Evolutionary conservation across 2,888 invertebrate genomes (phyloP).

Genomic region (Hyppa rectilinea): DNA sequence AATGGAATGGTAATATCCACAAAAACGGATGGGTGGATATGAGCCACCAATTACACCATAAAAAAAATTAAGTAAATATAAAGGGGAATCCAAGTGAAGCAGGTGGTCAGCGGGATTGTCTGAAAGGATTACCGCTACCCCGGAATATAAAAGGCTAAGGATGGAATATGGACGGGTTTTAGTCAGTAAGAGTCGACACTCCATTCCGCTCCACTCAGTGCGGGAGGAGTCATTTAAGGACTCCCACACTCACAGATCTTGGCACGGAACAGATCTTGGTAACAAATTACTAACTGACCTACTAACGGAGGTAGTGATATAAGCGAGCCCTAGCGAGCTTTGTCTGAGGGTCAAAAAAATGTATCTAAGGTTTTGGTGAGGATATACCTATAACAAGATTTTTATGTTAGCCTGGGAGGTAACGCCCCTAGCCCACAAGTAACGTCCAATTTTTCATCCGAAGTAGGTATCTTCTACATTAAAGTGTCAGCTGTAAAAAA

Average conservation of each 20-base stretch:
- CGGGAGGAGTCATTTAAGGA: no score
- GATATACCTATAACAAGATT: not conserved
- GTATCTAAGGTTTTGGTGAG: constrained; percentile 1
- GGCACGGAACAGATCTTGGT: constrained; percentile 19
- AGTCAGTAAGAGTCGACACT: no score
- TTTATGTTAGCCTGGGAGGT: not conserved
- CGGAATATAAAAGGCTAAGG: no score
- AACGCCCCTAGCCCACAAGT: not conserved
- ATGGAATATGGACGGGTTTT: no score
- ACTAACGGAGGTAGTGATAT: constrained; percentile 26
- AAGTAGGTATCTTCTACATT: not conserved
- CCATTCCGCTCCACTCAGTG: no score
- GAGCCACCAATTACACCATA: not conserved
- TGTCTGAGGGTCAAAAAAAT: constrained; percentile 3
- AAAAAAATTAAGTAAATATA: not conserved
- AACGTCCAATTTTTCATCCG: not conserved
- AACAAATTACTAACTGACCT: constrained; percentile 45
- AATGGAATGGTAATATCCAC: not conserved
- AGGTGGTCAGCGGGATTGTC: no score
- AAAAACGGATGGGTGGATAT: not conserved
- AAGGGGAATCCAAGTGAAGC: constrained; percentile 2
- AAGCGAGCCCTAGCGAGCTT: constrained; percentile 21
- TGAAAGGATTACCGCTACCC: no score
- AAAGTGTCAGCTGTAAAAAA: constrained; percentile 30
- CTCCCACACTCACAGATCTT: no score